A percentile compares a stretch with the other conserved stretches of the same genome.
Evolutionary conservation across 2,113 vertebrate species (phyloP).

Genomic region (Paradoxurus hermaphroditus): DNA sequence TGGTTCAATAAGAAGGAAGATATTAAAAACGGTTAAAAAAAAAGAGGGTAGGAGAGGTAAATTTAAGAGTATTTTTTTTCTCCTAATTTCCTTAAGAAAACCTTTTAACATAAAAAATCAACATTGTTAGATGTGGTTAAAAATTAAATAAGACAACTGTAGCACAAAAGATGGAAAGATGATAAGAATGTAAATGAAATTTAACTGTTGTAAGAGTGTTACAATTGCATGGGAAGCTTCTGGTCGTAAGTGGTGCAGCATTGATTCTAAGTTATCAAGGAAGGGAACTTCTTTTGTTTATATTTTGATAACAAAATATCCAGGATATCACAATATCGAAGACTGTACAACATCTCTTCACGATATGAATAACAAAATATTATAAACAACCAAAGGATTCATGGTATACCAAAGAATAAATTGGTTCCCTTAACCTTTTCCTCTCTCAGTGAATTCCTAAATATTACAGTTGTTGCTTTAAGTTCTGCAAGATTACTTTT

Average conservation of each 20-base stretch:
- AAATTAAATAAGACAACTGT: not conserved
- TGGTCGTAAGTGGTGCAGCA: not conserved
- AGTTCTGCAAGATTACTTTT: not conserved
- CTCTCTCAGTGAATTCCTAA: not conserved
- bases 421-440: not conserved
- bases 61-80: not conserved
- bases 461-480: not conserved
- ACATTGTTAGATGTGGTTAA: not conserved
- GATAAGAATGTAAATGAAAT: not conserved
- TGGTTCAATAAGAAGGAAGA: not conserved
- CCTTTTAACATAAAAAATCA: not conserved
- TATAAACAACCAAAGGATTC: not conserved
- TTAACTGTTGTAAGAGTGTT: not conserved
- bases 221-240: not conserved
- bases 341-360: not conserved
- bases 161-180: not conserved
- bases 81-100: not conserved
- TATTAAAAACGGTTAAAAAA: not conserved
- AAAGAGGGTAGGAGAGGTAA: not conserved
- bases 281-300: not conserved
- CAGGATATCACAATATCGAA: not conserved
- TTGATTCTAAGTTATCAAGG: not conserved
- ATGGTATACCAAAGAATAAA: not conserved
- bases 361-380: not conserved
- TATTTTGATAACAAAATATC: not conserved